Percentiles rank a stretch among this genome's conserved stretches.
Conservation (phyloP, 2,888 invertebrate species). For the Graphium colonna region DNA sequence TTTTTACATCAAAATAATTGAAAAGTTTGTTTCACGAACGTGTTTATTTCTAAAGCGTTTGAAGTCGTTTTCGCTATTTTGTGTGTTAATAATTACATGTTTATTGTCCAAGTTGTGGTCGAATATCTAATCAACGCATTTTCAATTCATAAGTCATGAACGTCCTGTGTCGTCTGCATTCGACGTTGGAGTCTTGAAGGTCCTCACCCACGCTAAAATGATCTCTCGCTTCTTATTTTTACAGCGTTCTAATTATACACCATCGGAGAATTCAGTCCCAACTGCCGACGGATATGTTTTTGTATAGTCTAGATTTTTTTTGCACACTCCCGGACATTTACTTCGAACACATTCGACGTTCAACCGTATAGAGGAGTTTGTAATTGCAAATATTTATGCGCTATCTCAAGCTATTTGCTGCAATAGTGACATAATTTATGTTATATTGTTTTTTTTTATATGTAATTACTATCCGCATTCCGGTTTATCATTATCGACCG, state of each 20-base stretch:
- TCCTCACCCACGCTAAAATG: constrained; percentile 60
- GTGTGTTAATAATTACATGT: too few relatives aligned
- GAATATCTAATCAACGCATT: too few relatives aligned
- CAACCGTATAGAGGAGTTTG: not conserved
- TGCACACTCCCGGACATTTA: not conserved
- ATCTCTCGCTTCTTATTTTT: constrained; percentile 62
- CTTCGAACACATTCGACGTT: not conserved
- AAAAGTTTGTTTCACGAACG: too few relatives aligned
- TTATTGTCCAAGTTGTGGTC: too few relatives aligned
- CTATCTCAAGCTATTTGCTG: not conserved
- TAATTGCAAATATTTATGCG: constrained; percentile 8
- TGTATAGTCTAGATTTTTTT: constrained; percentile 15
- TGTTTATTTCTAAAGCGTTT: too few relatives aligned
- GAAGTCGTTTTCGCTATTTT: too few relatives aligned
- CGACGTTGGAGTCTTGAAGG: constrained; percentile 54
- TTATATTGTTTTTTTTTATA: constrained; percentile 23
- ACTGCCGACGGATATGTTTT: constrained; percentile 36
- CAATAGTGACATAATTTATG: constrained; percentile 13
- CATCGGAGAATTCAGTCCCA: constrained; percentile 45
- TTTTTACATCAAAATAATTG: too few relatives aligned
- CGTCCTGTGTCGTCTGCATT: not conserved
- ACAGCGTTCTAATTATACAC: constrained; percentile 60
- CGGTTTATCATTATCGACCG: constrained; percentile 35
- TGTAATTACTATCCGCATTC: constrained; percentile 46
- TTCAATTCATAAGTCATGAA: too few relatives aligned